A percentile compares a stretch with the other conserved stretches of the same genome.
These are phyloP conservation scores for Caprella mutica DNA, from an alignment of 2,888 invertebrate genomes.

Conservation along the genomic window DNA sequence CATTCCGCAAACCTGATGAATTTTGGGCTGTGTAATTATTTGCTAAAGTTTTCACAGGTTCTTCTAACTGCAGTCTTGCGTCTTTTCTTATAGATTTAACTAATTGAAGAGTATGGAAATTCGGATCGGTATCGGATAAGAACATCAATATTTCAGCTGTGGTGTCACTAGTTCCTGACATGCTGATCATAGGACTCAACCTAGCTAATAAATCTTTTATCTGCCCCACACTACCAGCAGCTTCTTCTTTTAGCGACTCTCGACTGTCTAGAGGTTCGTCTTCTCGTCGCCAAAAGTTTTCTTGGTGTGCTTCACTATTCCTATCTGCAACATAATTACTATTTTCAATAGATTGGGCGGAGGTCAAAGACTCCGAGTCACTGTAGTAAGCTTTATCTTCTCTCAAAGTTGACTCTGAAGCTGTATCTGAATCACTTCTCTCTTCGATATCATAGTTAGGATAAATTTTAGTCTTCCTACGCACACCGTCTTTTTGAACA, in stretches of 20 bases:
- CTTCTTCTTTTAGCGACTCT: slow-evolving; percentile 13
- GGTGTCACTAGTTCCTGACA: slow-evolving; percentile 31
- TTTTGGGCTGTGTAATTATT: slow-evolving; percentile 19
- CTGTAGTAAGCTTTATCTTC: too few species aligned
- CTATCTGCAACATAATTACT: not conserved
- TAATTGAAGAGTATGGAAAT: slow-evolving; percentile 28
- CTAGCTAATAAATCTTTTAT: slow-evolving; percentile 27
- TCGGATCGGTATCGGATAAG: slow-evolving; percentile 30
- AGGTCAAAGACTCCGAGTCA: not conserved
- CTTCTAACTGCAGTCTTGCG: slow-evolving; percentile 12
- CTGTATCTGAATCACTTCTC: slow-evolving; percentile 6
- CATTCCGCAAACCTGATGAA: slow-evolving; percentile 23
- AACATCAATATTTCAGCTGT: slow-evolving; percentile 28
- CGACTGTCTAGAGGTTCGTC: too few species aligned
- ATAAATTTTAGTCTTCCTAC: too few species aligned
- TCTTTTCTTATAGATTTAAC: slow-evolving; percentile 24
- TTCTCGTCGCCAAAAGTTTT: too few species aligned
- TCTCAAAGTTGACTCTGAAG: not conserved
- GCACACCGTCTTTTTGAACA: too few species aligned
- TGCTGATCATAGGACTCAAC: slow-evolving; percentile 30
- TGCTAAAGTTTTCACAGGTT: slow-evolving; percentile 16
- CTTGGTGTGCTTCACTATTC: too few species aligned
- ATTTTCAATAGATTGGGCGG: not conserved
- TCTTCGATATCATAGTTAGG: too few species aligned
- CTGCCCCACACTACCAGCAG: slow-evolving; percentile 10